phyloP scores from a whole-genome alignment of 2,113 vertebrate genomes.

The Miniopterus natalensis region DNA sequence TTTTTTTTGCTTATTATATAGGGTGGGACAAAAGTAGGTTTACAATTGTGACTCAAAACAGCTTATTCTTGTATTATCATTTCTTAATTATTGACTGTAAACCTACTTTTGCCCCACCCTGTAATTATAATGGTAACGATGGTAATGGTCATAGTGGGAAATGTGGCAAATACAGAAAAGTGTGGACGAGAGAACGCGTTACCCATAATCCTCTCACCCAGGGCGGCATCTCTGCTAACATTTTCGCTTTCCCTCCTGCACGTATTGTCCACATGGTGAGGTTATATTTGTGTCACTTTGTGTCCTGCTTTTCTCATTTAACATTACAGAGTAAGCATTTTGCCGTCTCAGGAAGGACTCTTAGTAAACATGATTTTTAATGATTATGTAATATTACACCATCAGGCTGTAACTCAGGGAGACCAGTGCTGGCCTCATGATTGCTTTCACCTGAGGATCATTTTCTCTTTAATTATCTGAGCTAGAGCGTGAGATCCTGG shows the following conservation, averaged over 20 bases:
- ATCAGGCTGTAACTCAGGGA: neutral
- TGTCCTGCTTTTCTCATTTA: neutral
- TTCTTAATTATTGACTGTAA: neutral
- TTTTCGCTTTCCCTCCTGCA: neutral
- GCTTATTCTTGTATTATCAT: neutral
- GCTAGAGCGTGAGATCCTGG: neutral
- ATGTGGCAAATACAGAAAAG: neutral
- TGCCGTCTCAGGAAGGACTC: neutral
- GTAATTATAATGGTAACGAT: neutral
- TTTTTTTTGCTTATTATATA: neutral
- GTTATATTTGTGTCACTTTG: neutral
- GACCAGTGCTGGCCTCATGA: neutral
- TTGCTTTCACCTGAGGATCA: neutral
- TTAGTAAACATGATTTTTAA: neutral
- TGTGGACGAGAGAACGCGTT: neutral
- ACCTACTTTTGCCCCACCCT: neutral
- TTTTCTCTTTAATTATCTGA: neutral
- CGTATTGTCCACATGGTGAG: neutral
- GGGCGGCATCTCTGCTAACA: too few species aligned
- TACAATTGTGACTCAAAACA: neutral
- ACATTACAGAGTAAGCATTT: neutral
- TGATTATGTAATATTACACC: neutral
- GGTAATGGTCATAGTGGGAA: neutral
- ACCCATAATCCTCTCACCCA: neutral
- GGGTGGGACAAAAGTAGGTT: neutral